Conservation (phyloP, 2,888 invertebrate species). For the Seira sanloemensis region DNA sequence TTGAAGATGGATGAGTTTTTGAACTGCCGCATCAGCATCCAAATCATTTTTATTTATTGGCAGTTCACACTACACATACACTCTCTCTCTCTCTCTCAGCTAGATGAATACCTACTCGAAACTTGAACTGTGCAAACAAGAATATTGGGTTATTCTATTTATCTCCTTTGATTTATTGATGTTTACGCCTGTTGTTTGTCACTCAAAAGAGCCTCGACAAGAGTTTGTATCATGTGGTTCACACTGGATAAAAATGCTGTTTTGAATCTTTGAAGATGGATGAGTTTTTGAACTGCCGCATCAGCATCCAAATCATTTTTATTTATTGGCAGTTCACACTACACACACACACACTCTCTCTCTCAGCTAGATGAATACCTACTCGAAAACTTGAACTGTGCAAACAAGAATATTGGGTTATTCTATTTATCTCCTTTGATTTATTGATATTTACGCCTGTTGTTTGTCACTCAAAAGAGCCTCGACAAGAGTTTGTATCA, state of each 20-base stretch:
- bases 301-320: neutral
- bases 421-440: neutral
- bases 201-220: neutral
- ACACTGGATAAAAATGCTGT: neutral
- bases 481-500: neutral
- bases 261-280: neutral
- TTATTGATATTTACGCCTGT: no score
- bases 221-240: neutral
- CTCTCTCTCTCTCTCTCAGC: no score
- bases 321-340: neutral
- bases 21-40: neutral
- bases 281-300: no score
- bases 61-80: neutral
- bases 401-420: neutral
- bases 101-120: no score
- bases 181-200: neutral
- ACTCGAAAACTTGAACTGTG: no score
- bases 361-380: no score
- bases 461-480: neutral
- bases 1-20: no score
- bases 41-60: neutral
- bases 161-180: no score
- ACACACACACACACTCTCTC: neutral
- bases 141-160: neutral
- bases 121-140: no score